These are phyloP conservation scores for Falco concolor DNA, from an alignment of 2,797 vertebrate genomes.

Conservation along the genomic window DNA sequence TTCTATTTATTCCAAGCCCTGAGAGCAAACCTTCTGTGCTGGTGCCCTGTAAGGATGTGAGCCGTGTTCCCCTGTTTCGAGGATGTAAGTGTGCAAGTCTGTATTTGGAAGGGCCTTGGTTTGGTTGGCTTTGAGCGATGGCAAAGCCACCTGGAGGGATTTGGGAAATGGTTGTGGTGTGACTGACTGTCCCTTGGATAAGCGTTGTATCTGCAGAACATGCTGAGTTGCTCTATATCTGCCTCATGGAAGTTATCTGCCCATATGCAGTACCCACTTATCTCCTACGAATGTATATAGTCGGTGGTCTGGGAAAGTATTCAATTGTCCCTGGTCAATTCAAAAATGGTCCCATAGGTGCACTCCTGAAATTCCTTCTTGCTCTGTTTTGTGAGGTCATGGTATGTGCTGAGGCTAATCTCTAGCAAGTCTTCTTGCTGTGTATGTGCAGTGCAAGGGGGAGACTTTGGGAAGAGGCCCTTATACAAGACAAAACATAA, in stretches of 20 bases:
- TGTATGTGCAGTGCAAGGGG: background rate
- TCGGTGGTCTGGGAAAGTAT: background rate
- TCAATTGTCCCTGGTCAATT: background rate
- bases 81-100: accelerated
- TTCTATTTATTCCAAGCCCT: background rate
- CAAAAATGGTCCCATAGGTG: accelerated
- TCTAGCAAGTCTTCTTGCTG: background rate
- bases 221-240: accelerated
- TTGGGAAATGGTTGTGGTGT: background rate
- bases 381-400: background rate
- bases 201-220: accelerated
- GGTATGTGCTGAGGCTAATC: accelerated
- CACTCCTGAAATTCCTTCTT: background rate
- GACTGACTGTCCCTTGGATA: background rate
- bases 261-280: accelerated
- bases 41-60: accelerated
- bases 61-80: accelerated
- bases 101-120: accelerated
- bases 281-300: accelerated
- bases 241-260: background rate
- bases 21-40: accelerated
- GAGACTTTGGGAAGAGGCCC: background rate
- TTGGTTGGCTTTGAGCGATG: accelerated
- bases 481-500: background rate
- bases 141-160: background rate